Conservation (phyloP, 2,113 vertebrate species). For the Mystacornis crossleyi region DNA sequence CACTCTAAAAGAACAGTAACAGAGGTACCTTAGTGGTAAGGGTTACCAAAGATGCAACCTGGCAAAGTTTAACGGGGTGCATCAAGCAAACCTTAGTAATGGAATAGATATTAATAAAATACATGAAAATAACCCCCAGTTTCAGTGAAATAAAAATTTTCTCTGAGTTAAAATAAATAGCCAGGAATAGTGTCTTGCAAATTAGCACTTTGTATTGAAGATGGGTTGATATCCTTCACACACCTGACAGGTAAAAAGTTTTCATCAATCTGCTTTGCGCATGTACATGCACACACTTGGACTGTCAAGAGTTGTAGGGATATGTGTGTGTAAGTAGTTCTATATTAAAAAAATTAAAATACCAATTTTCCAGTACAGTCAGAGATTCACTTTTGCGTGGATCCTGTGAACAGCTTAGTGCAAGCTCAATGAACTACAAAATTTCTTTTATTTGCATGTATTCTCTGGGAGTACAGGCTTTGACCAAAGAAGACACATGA, state of each 20-base stretch:
- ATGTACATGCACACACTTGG: not conserved
- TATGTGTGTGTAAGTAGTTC: not conserved
- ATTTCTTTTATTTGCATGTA: not conserved
- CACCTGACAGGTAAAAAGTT: not conserved
- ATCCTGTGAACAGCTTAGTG: not conserved
- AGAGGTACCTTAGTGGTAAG: not conserved
- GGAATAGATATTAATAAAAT: not conserved
- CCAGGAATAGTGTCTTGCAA: not conserved
- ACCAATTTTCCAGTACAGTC: accelerated
- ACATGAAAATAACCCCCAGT: not conserved
- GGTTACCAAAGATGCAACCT: not conserved
- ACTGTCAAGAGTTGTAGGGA: not conserved
- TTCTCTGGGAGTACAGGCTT: not conserved
- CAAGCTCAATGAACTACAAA: not conserved
- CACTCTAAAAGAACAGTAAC: not conserved
- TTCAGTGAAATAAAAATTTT: not conserved
- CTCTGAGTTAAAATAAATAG: not conserved
- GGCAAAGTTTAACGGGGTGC: not conserved
- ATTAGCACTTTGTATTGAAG: not conserved
- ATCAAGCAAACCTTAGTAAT: not conserved
- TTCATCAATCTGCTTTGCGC: not conserved
- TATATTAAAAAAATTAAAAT: not conserved
- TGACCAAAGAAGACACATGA: not conserved
- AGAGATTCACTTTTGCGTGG: not conserved
- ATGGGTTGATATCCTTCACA: not conserved